Evolutionary conservation across 2,888 invertebrate species (phyloP), one percentile per base, ranked within the genome.

Genomic region (Diaperis boleti): DNA sequence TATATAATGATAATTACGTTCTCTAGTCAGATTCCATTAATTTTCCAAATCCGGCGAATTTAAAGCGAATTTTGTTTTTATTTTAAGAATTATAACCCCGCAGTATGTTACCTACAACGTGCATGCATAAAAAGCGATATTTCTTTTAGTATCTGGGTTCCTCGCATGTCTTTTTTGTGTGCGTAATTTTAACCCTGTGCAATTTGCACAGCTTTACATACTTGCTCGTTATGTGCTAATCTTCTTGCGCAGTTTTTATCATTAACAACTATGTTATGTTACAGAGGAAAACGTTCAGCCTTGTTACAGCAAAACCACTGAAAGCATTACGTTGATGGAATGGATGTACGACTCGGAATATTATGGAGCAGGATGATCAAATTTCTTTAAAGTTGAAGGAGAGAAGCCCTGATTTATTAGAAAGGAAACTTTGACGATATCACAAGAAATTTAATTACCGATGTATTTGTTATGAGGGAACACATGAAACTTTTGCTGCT

Each of bases 1-100:
- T 74, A 72, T 73, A 69, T 74, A 72, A 75, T 68, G 74, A 70
- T 74, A 74, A 75, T 74, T 71, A 67, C 72, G 60, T 69, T 66
- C 35, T 18, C 31, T 54, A 54, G 41, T 42, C 31, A 29, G 31
- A 31, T 42, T 13, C 15, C 35, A 39, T 45, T 37, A 22, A 57
- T 57, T 57, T 35, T 31, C 33, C 20, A 57, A 57, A 57, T 57
- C 57, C 57, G 22, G 15, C 6, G 35, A 42, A 33, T 55, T 41
- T 31, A 42, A 33, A 55, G 22, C 17, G 22, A 5, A 37, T 47
- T 57, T 57, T 45, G 37, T 45, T 45, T 57, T 55, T 55, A 20
- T 55, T 55, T 31, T 44, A 42, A 42, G 55, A 55, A 44, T 44
- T 55, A 55, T 14, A 42, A 55, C 55, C 42, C 10, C 44, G 41